A percentile compares a stretch with the other conserved stretches of the same genome.
phyloP scores from a whole-genome alignment of 2,113 vertebrate genomes.

The Dasyprocta punctata region DNA sequence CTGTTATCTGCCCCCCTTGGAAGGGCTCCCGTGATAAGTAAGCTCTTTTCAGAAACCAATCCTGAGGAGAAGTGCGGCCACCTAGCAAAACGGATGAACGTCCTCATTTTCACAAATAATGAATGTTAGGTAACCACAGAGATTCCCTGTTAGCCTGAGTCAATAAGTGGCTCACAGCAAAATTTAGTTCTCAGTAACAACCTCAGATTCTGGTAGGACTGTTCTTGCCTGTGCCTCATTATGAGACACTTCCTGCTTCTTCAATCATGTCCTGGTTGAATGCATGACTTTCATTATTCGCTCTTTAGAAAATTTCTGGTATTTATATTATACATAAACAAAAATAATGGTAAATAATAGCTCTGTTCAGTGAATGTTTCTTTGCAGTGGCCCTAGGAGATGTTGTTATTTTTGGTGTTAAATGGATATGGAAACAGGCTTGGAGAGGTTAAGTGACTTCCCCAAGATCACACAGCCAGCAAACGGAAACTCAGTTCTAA shows the following conservation, averaged over 20 bases:
- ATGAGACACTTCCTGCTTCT: not conserved
- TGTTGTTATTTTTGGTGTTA: not conserved
- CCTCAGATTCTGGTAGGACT: not conserved
- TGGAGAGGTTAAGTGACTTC: not conserved
- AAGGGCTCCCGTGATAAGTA: not conserved
- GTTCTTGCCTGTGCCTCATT: not conserved
- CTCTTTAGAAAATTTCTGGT: not conserved
- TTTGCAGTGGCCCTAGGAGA: not conserved
- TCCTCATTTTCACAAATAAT: not conserved
- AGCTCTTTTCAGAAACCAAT: constrained; percentile 13
- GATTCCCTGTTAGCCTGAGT: not conserved
- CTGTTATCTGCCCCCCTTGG: not conserved
- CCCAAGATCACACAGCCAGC: not conserved
- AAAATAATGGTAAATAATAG: not conserved
- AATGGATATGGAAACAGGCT: not conserved
- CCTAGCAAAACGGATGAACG: not conserved
- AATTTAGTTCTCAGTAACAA: not conserved
- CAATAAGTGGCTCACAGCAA: not conserved
- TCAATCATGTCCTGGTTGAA: not conserved
- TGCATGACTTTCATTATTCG: not conserved
- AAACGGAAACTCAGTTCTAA: not conserved
- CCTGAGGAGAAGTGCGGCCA: not conserved
- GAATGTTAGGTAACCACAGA: not conserved
- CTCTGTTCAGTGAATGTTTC: not conserved
- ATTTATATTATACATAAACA: not conserved